Percentiles rank a stretch among this genome's conserved stretches.
These are phyloP conservation scores for Nemoura dubitans DNA, from an alignment of 2,888 invertebrate species.

Conservation along the genomic window DNA sequence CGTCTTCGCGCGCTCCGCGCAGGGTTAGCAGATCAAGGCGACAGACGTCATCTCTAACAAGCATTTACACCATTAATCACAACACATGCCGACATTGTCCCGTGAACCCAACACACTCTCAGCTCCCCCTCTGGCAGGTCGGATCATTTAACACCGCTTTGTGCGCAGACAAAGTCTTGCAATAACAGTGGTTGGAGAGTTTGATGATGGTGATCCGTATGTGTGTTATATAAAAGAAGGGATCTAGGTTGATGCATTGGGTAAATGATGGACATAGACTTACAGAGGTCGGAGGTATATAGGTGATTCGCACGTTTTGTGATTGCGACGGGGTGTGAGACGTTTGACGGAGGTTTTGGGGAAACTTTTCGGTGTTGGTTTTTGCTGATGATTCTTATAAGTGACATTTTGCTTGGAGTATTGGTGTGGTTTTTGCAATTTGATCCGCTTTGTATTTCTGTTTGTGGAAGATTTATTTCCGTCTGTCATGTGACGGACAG, in stretches of 20 bases:
- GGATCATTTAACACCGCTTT: slow-evolving; percentile 25
- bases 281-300: background rate
- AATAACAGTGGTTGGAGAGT: background rate
- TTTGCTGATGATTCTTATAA: background rate
- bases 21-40: background rate
- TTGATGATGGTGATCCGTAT: background rate
- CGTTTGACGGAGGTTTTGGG: background rate
- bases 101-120: background rate
- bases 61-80: slow-evolving; percentile 20
- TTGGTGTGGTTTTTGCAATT: background rate
- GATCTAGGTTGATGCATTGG: background rate
- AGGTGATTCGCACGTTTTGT: slow-evolving; percentile 9
- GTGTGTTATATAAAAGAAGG: background rate
- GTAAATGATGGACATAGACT: background rate
- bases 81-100: background rate
- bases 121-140: background rate
- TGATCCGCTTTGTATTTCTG: background rate
- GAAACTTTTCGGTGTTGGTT: background rate
- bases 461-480: background rate
- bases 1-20: too few relatives aligned
- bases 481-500: too few relatives aligned
- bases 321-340: background rate
- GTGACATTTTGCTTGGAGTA: background rate
- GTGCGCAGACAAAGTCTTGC: background rate
- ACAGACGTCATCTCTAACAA: background rate